A percentile compares a stretch with the other conserved stretches of the same genome.
These are phyloP conservation scores for Spatula clypeata DNA, from an alignment of 2,797 vertebrate genomes.

Conservation along the genomic window DNA sequence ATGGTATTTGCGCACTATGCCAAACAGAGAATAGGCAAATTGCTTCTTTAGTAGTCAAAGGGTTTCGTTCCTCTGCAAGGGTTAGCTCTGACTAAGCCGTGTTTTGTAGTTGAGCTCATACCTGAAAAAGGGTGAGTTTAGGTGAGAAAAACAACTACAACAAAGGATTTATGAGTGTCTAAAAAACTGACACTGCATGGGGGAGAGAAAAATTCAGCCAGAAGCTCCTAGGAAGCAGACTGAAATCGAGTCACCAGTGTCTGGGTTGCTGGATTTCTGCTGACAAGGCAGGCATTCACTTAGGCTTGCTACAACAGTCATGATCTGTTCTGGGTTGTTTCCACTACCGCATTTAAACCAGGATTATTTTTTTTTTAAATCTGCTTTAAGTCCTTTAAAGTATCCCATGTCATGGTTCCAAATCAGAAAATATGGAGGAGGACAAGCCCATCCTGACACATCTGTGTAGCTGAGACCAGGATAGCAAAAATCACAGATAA, in stretches of 20 bases:
- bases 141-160: background rate
- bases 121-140: background rate
- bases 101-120: background rate
- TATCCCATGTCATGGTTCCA: background rate
- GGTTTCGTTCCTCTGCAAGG: background rate
- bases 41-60: background rate
- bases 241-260: background rate
- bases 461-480: background rate
- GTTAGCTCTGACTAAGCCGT: background rate
- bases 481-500: background rate
- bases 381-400: background rate
- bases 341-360: background rate
- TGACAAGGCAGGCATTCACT: background rate
- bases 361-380: background rate
- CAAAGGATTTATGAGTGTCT: background rate
- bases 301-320: background rate
- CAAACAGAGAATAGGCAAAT: background rate
- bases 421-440: background rate
- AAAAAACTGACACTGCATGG: background rate
- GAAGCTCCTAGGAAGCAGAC: background rate
- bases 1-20: accelerated
- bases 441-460: background rate
- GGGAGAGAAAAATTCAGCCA: background rate
- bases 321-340: background rate
- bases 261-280: background rate